Evolutionary conservation across 2,888 invertebrate genomes (phyloP).

Genomic region (Polymixis flavicincta): DNA sequence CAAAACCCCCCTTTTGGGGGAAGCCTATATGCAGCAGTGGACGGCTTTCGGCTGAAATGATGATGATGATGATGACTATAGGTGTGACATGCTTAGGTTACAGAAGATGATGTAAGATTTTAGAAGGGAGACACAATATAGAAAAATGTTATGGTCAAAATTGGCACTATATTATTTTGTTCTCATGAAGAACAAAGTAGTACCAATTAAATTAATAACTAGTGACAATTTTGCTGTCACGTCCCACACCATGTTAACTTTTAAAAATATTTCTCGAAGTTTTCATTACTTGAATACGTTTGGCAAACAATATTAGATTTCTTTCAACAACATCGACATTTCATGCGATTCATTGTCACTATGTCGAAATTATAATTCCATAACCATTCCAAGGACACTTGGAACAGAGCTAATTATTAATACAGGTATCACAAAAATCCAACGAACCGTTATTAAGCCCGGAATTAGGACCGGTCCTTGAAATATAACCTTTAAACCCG

Average conservation of each 20-base stretch:
- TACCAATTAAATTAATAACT: too few species aligned
- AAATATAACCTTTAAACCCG: constrained; percentile 18
- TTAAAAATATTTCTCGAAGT: neutral
- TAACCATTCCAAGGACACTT: constrained; percentile 26
- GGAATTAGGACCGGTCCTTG: constrained; percentile 35
- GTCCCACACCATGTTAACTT: neutral
- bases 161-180: too few species aligned
- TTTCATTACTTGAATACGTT: constrained; percentile 2
- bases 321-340: neutral
- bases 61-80: too few species aligned
- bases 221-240: neutral
- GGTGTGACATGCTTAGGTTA: neutral
- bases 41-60: too few species aligned
- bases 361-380: neutral
- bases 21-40: too few species aligned
- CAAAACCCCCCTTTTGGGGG: too few species aligned
- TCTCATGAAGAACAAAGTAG: neutral
- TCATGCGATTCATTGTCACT: neutral
- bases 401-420: constrained; percentile 43
- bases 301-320: constrained; percentile 15
- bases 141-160: too few species aligned
- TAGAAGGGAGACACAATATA: neutral
- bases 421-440: constrained; percentile 58
- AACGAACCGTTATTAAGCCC: constrained; percentile 54
- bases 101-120: neutral